Evolutionary conservation across 2,113 vertebrate genomes (phyloP).

Genomic region (Probosciger aterrimus): DNA sequence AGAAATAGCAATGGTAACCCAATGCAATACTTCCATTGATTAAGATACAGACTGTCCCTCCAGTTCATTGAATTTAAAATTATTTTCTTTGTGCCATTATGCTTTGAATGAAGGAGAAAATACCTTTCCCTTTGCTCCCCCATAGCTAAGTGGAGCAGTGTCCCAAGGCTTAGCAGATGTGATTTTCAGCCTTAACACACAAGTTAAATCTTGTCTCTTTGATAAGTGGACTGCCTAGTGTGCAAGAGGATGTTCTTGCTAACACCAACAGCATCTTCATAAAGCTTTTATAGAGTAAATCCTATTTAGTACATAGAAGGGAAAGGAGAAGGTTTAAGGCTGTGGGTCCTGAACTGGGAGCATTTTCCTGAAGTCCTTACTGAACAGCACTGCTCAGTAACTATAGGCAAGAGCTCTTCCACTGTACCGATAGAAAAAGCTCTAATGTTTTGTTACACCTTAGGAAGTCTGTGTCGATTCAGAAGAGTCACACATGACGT

Average conservation of each 20-base stretch:
- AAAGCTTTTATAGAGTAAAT: not conserved
- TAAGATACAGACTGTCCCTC: not conserved
- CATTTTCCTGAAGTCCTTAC: not conserved
- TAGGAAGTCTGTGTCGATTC: not conserved
- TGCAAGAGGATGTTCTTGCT: not conserved
- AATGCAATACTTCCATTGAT: not conserved
- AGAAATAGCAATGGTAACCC: not conserved
- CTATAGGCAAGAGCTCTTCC: not conserved
- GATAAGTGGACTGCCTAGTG: not conserved
- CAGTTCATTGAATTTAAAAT: not conserved
- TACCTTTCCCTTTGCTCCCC: not conserved
- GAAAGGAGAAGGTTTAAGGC: not conserved
- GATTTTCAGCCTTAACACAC: not conserved
- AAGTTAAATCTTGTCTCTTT: not conserved
- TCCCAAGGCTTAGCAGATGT: not conserved
- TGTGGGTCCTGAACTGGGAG: not conserved
- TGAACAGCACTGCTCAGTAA: not conserved
- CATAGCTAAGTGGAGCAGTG: not conserved
- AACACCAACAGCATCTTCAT: not conserved
- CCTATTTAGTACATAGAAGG: not conserved
- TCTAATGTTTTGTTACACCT: not conserved
- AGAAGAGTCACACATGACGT: not conserved
- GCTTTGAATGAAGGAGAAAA: not conserved
- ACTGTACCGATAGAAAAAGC: not conserved
- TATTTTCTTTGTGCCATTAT: not conserved